These are phyloP conservation scores for Agapornis canus DNA, from an alignment of 2,797 vertebrate genomes.

Conservation along the genomic window DNA sequence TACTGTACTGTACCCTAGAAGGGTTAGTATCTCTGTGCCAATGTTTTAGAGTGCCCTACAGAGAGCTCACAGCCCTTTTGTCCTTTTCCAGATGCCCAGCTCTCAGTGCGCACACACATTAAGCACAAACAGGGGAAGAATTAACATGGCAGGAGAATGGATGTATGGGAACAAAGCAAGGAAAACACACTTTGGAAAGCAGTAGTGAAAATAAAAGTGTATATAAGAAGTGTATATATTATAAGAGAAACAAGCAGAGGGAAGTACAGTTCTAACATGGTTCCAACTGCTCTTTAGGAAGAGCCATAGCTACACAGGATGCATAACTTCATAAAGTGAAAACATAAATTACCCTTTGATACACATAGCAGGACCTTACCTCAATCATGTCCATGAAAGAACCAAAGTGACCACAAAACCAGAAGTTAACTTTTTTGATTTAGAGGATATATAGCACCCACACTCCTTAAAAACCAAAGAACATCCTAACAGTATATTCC, in stretches of 20 bases:
- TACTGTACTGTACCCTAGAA: too few relatives aligned
- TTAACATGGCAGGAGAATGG: not conserved
- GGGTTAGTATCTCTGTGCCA: not conserved
- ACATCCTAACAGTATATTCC: not conserved
- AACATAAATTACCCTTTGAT: not conserved
- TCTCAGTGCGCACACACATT: fast-evolving
- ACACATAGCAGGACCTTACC: not conserved
- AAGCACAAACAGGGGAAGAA: not conserved
- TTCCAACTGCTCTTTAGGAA: not conserved
- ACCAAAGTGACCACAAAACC: not conserved
- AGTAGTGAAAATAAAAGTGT: not conserved
- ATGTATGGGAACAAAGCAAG: not conserved
- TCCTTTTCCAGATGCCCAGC: not conserved
- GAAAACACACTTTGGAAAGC: not conserved
- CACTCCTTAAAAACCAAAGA: not conserved
- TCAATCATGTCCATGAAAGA: not conserved
- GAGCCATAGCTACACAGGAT: not conserved
- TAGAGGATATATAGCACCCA: not conserved
- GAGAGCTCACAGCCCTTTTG: not conserved
- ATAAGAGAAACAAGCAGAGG: not conserved
- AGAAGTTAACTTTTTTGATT: not conserved
- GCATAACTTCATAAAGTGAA: not conserved
- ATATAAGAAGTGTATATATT: not conserved
- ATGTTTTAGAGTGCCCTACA: not conserved
- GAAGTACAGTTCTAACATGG: not conserved